Evolutionary conservation across 2,888 invertebrate species (phyloP).

Genomic region (Alsophila aescularia): DNA sequence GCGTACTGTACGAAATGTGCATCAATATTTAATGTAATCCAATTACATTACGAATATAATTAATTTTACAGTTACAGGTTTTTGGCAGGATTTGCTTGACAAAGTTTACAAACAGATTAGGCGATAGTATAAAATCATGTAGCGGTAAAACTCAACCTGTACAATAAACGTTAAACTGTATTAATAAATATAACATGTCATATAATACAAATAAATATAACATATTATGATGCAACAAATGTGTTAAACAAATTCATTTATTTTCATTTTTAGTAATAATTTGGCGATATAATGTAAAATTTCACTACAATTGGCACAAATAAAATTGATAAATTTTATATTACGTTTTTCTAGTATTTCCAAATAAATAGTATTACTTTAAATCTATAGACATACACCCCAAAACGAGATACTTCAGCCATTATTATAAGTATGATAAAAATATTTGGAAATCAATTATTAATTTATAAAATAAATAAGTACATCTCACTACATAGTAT

Average conservation of each 20-base stretch:
- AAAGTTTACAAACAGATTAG: slow-evolving; percentile 70
- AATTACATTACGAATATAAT: slow-evolving; percentile 74
- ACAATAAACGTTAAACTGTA: slow-evolving; percentile 55
- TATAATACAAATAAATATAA: slow-evolving; percentile 51
- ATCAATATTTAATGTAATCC: slow-evolving; percentile 74
- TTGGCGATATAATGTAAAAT: slow-evolving; percentile 41
- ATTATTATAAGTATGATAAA: slow-evolving; percentile 21
- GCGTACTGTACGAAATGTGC: slow-evolving; percentile 82
- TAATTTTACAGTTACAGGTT: slow-evolving; percentile 53
- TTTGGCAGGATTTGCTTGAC: slow-evolving; percentile 82
- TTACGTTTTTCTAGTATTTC: slow-evolving; percentile 56
- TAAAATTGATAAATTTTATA: slow-evolving; percentile 45
- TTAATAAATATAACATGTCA: slow-evolving; percentile 51
- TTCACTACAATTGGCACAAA: slow-evolving; percentile 74
- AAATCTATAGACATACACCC: slow-evolving; percentile 36
- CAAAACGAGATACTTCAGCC: slow-evolving; percentile 39
- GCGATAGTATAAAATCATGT: slow-evolving; percentile 49
- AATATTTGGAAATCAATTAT: slow-evolving; percentile 42
- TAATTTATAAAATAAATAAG: slow-evolving; percentile 58
- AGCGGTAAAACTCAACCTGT: slow-evolving; percentile 59
- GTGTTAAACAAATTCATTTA: slow-evolving; percentile 45
- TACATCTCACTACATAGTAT: slow-evolving; percentile 68
- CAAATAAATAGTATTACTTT: slow-evolving; percentile 43
- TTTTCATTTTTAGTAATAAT: slow-evolving; percentile 35
- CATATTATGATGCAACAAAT: slow-evolving; percentile 56